Evolutionary conservation across 2,888 invertebrate species (phyloP), one percentile per base, ranked within the genome.

Genomic region (Lomographa bimaculata): DNA sequence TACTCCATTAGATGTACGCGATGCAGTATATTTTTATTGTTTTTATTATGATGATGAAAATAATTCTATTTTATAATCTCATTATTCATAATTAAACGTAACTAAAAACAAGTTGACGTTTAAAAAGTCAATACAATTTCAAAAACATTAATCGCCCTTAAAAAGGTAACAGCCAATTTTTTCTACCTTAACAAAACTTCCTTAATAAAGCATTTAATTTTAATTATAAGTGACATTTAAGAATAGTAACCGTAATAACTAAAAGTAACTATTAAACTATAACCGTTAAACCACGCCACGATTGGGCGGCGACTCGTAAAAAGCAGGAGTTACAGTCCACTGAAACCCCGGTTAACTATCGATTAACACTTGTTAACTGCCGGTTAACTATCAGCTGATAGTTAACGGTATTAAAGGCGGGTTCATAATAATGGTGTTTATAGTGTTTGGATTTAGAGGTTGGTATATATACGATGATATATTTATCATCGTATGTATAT

Each of bases 321-420:
- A 34, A 12, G n/a, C 29, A 9, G 6, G 20, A 12, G 33, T 28
- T 25, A 36, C 45, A 49, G 57, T 52, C 46, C 46, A 42, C 36
- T 29, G 23, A n/a, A 48, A 45, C 44, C 52, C 30, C 45, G 47
- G 53, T 60, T 64, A 58, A 61, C 55, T 51, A 45, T 45, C 47
- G 58, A n/a, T n/a, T n/a, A n/a, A n/a, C n/a, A n/a, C n/a, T n/a
- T n/a, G 56, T 63, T 64, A 68, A 69, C 53, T 50, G 23, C 57
- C 49, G 35, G 44, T 40, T 57, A 57, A 59, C 60, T 60, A 53
- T 34, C 33, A 29, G 12, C 34, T 30, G 7, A 27, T 39, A 42
- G 46, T 57, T 51, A 44, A 8, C 16, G 36, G 46, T 51, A 45
- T 53, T 49, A 49, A 50, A 39, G 37, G 33, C 7, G 26, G 8